Base-by-base conservation (phyloP, 2,113 vertebrate species). In the Passer montanus region DNA sequence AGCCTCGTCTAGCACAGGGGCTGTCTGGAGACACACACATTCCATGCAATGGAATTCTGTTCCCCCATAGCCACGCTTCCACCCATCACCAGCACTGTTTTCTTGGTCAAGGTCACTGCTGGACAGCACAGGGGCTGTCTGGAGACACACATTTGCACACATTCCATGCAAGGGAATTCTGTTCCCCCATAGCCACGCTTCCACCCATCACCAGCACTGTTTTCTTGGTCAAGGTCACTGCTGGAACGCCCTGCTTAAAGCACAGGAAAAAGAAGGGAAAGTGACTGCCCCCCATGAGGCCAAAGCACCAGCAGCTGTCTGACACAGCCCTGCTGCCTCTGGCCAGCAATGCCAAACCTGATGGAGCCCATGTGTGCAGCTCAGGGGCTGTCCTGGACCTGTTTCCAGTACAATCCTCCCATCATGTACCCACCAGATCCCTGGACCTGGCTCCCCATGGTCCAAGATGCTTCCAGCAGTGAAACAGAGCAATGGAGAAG, bases 391-490 rank as follows among this genome's bases (percentile, higher is more conserved):
- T 13, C n/a, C 43, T 21, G 43, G 39, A 22, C 28, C 31, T 1
- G 0, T 22, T 49, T 35, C 43, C 76, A 86, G 62, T n/a, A 59
- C 1, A 5, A 14, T 27, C 43, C 35, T 90, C 63, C 23, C 49
- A 23, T 8, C 59, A n/a, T 0, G 0, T 1, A 1, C 33, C 33
- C 5, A 1, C 17, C 60, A 85, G 28, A 3, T 6, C 43, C 41
- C 35, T 0, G 0, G 10, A 41, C 21, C 37, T 27, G 37, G 30
- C 53, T 91, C 30, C 33, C 35, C 33, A 15, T 0, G 6, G 26
- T 46, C 41, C 2, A 7, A n/a, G 64, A 47, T 66, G 37, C 43
- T 75, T 50, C 50, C 52, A 82, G 47, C 62, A 62, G 52, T 26
- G 66, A 30, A 79, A 18, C 37, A 55, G 60, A 62, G 60, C 0